Evolutionary conservation across 2,888 invertebrate genomes (phyloP), one percentile per base, ranked within the genome.

Genomic region (Drosophila incognita): DNA sequence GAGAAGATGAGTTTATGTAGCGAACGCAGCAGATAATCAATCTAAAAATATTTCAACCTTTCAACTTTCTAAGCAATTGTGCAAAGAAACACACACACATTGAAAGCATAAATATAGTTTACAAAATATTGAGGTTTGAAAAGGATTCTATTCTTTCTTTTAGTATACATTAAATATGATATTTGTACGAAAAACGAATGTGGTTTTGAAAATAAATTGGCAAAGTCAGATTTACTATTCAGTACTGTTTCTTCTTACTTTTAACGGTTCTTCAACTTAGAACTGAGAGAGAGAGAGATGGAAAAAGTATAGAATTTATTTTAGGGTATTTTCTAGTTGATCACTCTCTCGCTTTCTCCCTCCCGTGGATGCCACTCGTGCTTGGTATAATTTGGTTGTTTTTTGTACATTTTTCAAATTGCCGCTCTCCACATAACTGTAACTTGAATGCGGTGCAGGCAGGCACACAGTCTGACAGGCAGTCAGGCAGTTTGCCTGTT

Each of bases 341-440:
- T 11, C 49, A 58, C 24, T 13, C 5, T 8, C n/a, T 10, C 21
- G 5, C 8, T 24, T 24, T 36, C 27, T 13, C 13, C 1, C 11
- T n/a, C 11, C 13, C 18, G n/a, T 10, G 10, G 21, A 13, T n/a
- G 40, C n/a, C 24, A 36, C 33, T 31, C 33, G 5, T 24, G 60
- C 29, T 70, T 75, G 70, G 15, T 62, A 53, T 42, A 59, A 59
- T 62, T 66, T 56, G 40, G 15, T 52, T 64, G 15, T 63, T 64
- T 21, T 54, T 54, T 64, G 42, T 62, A 70, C 48, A 84, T 87
- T 76, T 86, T 86, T 73, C 42, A 81, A 89, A 89, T 89, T 85
- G 72, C 87, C 70, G 84, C 87, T 74, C 81, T 82, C 73, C 84
- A 67, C 69, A 81, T 89, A 85, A 87, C 84, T 77, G 89, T 87